A percentile compares a stretch with the other conserved stretches of the same genome.
Evolutionary conservation across 2,797 vertebrate genomes (phyloP).

Genomic region (Spinibarbus caldwelli): DNA sequence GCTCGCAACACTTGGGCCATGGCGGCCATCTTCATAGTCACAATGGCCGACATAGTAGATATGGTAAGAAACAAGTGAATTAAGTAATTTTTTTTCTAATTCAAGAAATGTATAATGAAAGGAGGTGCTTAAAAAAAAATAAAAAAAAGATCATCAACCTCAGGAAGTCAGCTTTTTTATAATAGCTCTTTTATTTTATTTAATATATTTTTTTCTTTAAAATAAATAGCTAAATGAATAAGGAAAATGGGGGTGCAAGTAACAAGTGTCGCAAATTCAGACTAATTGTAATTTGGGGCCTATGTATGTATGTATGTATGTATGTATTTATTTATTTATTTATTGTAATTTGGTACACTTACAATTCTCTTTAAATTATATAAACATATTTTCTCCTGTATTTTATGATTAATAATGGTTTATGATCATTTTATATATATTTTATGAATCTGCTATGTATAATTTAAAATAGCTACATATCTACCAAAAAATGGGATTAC

Average conservation of each 20-base stretch:
- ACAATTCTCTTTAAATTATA: too few relatives aligned
- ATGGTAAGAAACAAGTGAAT: slow-evolving; percentile 79
- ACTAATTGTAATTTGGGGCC: too few relatives aligned
- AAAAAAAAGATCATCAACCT: neutral
- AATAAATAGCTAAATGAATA: neutral
- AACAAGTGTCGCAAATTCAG: neutral
- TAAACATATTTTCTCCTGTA: neutral
- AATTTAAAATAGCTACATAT: neutral
- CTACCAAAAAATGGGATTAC: neutral
- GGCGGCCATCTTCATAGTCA: slow-evolving; percentile 92
- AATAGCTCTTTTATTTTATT: too few relatives aligned
- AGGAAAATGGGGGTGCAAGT: neutral
- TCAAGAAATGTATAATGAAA: neutral
- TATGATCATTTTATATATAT: neutral
- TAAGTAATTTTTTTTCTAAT: neutral
- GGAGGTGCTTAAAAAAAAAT: neutral
- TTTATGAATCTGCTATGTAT: neutral
- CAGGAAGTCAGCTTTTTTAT: neutral
- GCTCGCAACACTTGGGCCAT: slow-evolving; percentile 97
- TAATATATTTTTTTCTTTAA: too few relatives aligned
- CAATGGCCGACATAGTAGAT: slow-evolving; percentile 88
- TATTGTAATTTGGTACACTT: too few relatives aligned
- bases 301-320: too few relatives aligned
- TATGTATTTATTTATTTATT: too few relatives aligned
- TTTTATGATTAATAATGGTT: neutral